Evolutionary conservation across 2,888 invertebrate species (phyloP), one percentile per base, ranked within the genome.

Genomic region (Margaritifera margaritifera): DNA sequence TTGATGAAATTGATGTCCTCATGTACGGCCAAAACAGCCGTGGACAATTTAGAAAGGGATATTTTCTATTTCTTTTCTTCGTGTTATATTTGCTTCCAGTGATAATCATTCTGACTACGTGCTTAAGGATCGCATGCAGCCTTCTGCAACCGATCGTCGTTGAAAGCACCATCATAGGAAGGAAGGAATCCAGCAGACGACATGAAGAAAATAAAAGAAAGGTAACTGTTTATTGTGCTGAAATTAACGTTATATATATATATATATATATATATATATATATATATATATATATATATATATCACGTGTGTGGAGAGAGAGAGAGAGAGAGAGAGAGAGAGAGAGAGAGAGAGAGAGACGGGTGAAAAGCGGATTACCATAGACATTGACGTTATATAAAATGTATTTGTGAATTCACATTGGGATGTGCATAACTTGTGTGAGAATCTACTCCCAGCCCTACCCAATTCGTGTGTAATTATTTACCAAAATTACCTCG

Each of bases 51-150:
- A 84, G 88, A 31, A 79, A 76, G 50, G 84, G 81, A 19, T 91
- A 90, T 78, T 90, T 89, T 79, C 80, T 90, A 24, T 87, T 89
- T 74, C 83, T 91, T 6, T 90, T 90, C 77, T 74, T 89, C 67
- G 81, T 87, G 56, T 86, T 90, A 71, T 91, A 90, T 80, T 65
- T 89, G 11, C 68, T 90, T 6, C 90, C 91, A 0, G 83, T 90
- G 72, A 67, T 86, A 11, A 84, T 90, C 68, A 90, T 91, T 53
- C 62, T 85, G 8, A 77, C 75, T 27, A 88, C 87, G 8, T 85
- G 85, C 64, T 72, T 80, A 4, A 80, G 78, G 42, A 87, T 88
- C 18, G 83, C 86, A 20, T 62, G 82, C 15, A 83, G 81, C 59
- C 78, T 88, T 11, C 79, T 85, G 18, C 77, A 81, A 65, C 86